Base-by-base conservation (phyloP, 2,888 invertebrate species). In the Phragmatobia fuliginosa region DNA sequence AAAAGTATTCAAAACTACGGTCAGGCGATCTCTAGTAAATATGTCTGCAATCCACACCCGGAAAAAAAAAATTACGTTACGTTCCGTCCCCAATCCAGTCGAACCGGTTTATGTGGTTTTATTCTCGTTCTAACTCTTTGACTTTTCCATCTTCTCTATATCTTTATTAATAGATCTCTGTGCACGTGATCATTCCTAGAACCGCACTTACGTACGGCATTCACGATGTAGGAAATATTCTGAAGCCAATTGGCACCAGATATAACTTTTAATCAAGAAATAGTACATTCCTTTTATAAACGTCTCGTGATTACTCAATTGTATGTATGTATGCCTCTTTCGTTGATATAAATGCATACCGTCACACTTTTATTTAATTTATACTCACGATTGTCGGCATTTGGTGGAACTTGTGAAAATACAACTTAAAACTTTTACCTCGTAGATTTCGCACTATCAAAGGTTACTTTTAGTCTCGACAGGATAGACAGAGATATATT, bases 181-280 rank as follows among this genome's bases (percentile, higher is more conserved):
- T n/a, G 38, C 59, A 52, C 56, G 28, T 56, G 56, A 68, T 28
- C 25, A 75, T 74, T 76, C 66, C 36, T 66, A 73, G 68, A 56
- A 56, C 28, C 14, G 14, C 61, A 74, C 60, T 73, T 68, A 60
- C 38, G 61, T 41, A 67, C 70, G 78, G 71, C 78, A 78, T 78
- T 79, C 79, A 80, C 70, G 66, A 78, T 66, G 66, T 75, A 80
- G 85, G 86, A 85, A 84, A 79, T 80, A 62, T 67, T 79, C 74
- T 70, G 66, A 71, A 83, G 77, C 70, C 71, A 75, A 73, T 72
- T 78, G 71, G 75, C 68, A 79, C 38, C 36, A 56, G 65, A 38
- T 62, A 32, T 41, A 28, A 73, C 74, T 71, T 68, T 28, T 56
- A 28, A 56, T 28, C 6, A 56, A 28, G 68, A 45, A 62, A 74